Percentiles rank a stretch among this genome's conserved stretches.
Conservation (phyloP, 2,888 invertebrate genomes). For the Lottia gigantea region DNA sequence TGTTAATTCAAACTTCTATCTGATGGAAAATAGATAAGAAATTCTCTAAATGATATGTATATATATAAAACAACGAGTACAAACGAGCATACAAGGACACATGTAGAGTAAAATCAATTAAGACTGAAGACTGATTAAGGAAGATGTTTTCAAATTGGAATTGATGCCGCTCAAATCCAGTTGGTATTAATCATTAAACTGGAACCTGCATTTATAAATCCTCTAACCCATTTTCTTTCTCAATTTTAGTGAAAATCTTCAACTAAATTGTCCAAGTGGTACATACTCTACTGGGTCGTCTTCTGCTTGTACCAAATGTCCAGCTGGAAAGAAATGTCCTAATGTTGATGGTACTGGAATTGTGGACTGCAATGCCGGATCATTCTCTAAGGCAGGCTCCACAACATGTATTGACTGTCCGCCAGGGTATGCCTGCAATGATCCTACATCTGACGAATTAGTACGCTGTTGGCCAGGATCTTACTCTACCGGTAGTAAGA, state of each 20-base stretch:
- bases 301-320: slow-evolving; percentile 55
- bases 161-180: no score
- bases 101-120: no score
- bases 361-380: slow-evolving; percentile 49
- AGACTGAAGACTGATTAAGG: no score
- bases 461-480: slow-evolving; percentile 43
- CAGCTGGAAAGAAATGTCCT: slow-evolving; percentile 58
- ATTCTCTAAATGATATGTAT: no score
- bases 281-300: slow-evolving; percentile 49
- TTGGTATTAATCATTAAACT: no score
- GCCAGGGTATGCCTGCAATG: slow-evolving; percentile 49
- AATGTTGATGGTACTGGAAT: slow-evolving; percentile 55
- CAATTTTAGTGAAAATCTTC: slow-evolving; percentile 33
- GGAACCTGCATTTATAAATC: no score
- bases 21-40: no score
- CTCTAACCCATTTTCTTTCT: not conserved
- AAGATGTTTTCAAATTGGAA: no score
- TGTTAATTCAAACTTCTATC: no score
- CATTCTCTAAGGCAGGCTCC: slow-evolving; percentile 52
- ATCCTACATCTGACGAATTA: slow-evolving; percentile 35
- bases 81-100: no score
- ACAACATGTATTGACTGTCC: slow-evolving; percentile 48
- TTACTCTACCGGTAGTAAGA: slow-evolving; percentile 45
- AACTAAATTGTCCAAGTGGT: slow-evolving; percentile 48
- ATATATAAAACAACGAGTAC: no score